Evolutionary conservation across 2,888 invertebrate genomes (phyloP), one percentile per base, ranked within the genome.

Genomic region (Stenoptilia bipunctidactyla): DNA sequence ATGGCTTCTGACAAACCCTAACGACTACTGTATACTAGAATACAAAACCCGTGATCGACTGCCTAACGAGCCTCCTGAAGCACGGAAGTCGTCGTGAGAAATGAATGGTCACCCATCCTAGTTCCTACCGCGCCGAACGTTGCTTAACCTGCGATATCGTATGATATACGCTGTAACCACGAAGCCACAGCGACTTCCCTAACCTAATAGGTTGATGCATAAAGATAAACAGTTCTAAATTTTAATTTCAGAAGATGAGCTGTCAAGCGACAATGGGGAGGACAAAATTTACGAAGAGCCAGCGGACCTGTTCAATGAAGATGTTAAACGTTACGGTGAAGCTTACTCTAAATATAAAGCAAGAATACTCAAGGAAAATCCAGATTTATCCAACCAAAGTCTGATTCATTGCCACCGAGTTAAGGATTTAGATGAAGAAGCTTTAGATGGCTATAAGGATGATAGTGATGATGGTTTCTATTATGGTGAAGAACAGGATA

Each of bases 301-400:
- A 1, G 52, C 62, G 3, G 64, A 66, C 13, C 30, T 75, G 49
- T 63, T 71, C 41, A 66, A 75, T 2, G 70, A 75, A 37, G 89
- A 91, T 57, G 87, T 86, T 0, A 75, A 87, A 41, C 68, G 83
- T 2, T 89, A 88, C 53, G 91, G 91, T 0, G 75, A 79, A 43
- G 85, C 86, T 9, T 92, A 91, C 51, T 91, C 91, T 0, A 86
- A 84, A 44, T 92, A 90, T 54, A 91, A 89, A 61, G 86, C 87
- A 0, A 85, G 65, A 43, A 65, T 86, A 1, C 37, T 75, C 2
- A 38, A 58, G 1, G 67, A 73, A 42, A 56, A 67, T 5, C 52
- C 62, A 0, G 56, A 61, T 9, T 13, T 61, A 1, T 37, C 48
- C 0, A 30, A 12, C 12, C 9, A 30, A 10, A 30, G 30, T 30